These are phyloP conservation scores for Cyanistes caeruleus DNA, from an alignment of 2,113 vertebrate genomes.

Conservation along the genomic window DNA sequence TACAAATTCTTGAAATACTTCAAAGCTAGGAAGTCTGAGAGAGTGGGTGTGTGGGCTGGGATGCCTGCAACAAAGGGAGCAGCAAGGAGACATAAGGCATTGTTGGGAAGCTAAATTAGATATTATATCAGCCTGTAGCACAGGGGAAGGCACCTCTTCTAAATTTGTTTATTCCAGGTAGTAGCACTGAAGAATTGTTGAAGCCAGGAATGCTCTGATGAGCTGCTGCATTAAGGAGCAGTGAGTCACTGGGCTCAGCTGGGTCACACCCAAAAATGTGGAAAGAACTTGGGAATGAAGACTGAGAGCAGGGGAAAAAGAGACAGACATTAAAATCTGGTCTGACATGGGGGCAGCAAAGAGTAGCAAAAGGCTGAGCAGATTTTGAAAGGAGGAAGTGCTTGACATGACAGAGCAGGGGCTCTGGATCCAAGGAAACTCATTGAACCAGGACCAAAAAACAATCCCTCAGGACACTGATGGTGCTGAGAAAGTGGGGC, in stretches of 20 bases:
- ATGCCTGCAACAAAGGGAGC: not conserved
- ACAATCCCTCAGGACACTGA: not conserved
- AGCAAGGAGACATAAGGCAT: not conserved
- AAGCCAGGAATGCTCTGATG: not conserved
- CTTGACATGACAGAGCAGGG: not conserved
- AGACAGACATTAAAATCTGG: not conserved
- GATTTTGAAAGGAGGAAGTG: not conserved
- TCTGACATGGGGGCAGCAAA: constrained; percentile 8
- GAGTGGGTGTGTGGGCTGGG: constrained; percentile 12
- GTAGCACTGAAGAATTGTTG: not conserved
- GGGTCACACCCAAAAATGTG: constrained; percentile 27
- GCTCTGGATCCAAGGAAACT: not conserved
- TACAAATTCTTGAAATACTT: constrained; percentile 48
- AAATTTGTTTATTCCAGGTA: not conserved
- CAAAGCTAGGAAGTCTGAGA: constrained; percentile 14
- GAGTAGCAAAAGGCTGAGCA: not conserved
- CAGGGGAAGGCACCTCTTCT: not conserved
- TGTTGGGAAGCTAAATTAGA: constrained; percentile 7
- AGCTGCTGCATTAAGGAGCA: not conserved
- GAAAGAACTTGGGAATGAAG: constrained; percentile 13
- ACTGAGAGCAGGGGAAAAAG: not conserved
- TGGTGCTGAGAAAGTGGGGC: not conserved
- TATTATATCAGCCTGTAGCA: not conserved
- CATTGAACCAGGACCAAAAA: not conserved
- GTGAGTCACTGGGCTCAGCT: constrained; percentile 26